A percentile compares a stretch with the other conserved stretches of the same genome.
Evolutionary conservation across 2,797 vertebrate genomes (phyloP).

Genomic region (Sebastes matsubarae): DNA sequence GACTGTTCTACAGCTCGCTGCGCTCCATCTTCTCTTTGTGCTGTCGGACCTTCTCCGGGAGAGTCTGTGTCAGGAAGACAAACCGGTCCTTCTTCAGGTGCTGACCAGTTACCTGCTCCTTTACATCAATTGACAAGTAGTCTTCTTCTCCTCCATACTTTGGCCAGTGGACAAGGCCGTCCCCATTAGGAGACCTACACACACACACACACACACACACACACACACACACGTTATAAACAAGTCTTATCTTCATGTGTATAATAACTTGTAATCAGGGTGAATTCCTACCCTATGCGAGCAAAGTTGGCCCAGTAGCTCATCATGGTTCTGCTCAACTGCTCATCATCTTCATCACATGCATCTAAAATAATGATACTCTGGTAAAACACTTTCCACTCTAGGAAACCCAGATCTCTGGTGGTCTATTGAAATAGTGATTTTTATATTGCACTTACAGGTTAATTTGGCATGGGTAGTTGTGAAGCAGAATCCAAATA

Average conservation of each 20-base stretch:
- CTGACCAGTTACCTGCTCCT: too few relatives aligned
- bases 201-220: not conserved
- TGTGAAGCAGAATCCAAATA: slow-evolving; percentile 85
- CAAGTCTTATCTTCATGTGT: not conserved
- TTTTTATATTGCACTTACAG: slow-evolving; percentile 44
- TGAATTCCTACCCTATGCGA: slow-evolving; percentile 80
- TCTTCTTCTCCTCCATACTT: slow-evolving; percentile 71
- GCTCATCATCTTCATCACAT: slow-evolving; percentile 78
- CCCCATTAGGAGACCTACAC: slow-evolving; percentile 85
- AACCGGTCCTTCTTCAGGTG: slow-evolving; percentile 28
- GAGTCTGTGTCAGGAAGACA: slow-evolving; percentile 77
- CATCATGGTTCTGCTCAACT: slow-evolving; percentile 81
- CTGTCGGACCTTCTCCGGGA: slow-evolving; percentile 45
- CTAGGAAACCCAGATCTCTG: not conserved
- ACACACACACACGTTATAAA: not conserved
- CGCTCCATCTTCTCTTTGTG: slow-evolving; percentile 41
- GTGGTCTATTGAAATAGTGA: rapidly evolving
- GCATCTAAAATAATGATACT: slow-evolving; percentile 44
- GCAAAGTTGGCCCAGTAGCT: slow-evolving; percentile 89
- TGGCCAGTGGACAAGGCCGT: slow-evolving; percentile 83
- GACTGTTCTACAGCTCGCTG: slow-evolving; percentile 52
- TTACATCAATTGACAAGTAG: slow-evolving; percentile 51
- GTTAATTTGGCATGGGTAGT: slow-evolving; percentile 53
- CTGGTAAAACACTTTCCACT: not conserved
- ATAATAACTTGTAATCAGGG: not conserved